Evolutionary conservation across 2,888 invertebrate genomes (phyloP), one percentile per base, ranked within the genome.

Genomic region (Phlogophora meticulosa): DNA sequence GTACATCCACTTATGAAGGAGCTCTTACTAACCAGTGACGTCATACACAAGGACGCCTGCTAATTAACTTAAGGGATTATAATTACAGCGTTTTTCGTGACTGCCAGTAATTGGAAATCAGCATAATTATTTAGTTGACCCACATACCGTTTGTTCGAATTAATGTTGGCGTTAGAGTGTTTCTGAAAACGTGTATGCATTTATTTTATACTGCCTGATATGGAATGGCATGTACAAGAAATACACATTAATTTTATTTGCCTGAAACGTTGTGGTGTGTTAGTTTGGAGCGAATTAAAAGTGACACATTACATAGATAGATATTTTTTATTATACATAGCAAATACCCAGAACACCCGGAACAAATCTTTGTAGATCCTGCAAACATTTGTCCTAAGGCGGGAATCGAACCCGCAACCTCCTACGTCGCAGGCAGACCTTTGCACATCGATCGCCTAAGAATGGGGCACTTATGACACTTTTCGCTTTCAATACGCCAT

Each of bases 51-150:
- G 61, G 71, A 70, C 49, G 58, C 11, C 13, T 7, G 49, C 64
- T 77, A 77, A 74, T 74, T 74, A 71, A 77, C 28, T 77, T 59
- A 46, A 52, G 65, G 58, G 78, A 59, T 68, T 66, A 67, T 63
- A 48, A 71, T 64, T 62, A 77, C 10, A 15, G 17, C 24, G 65
- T 42, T 58, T 65, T 78, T 66, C 53, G 66, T 78, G 74, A 72
- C 61, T 32, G 43, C 17, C 7, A 15, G 66, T 66, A 61, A 72
- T 75, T 61, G 60, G 11, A 64, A 74, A 73, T 74, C 40, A 48
- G 42, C 56, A 60, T 59, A 55, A 28, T 46, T 13, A 20, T 17
- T 32, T n/a, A 34, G n/a, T 40, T 75, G 68, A 45, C 57, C 57
- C 52, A 40, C 10, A 38, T 45, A 52, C 4, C 20, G 17, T 20